Evolutionary conservation across 2,113 vertebrate genomes (phyloP).

Genomic region (Numenius arquata): DNA sequence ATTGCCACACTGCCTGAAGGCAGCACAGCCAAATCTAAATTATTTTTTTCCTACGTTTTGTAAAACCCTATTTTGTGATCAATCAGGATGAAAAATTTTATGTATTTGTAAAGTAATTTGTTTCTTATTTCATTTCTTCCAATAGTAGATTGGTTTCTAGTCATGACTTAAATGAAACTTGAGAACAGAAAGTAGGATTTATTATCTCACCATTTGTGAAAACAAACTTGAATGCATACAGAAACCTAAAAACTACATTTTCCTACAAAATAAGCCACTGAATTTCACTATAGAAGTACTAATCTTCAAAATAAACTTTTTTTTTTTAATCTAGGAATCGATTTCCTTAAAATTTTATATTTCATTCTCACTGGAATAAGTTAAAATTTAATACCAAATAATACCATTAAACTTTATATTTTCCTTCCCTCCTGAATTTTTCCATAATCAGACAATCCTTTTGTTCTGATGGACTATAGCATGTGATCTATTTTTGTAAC

Average conservation of each 20-base stretch:
- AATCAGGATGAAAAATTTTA: background rate
- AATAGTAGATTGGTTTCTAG: background rate
- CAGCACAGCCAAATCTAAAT: background rate
- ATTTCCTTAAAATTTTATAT: constrained; percentile 36
- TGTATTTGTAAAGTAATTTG: background rate
- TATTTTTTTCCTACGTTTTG: background rate
- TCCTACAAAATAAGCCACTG: background rate
- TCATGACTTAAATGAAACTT: background rate
- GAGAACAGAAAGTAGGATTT: background rate
- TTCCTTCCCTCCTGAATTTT: constrained; percentile 25
- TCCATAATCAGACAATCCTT: constrained; percentile 19
- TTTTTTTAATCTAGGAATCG: background rate
- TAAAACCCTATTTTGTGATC: background rate
- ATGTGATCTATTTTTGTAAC: constrained; percentile 2
- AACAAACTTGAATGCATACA: background rate
- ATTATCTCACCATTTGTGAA: background rate
- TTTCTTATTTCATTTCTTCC: background rate
- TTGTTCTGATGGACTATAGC: background rate
- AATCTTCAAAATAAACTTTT: background rate
- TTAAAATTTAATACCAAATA: constrained; percentile 48
- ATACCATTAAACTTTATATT: constrained; percentile 13
- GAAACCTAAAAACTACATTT: background rate
- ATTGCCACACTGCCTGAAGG: background rate
- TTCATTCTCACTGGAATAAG: constrained; percentile 4
- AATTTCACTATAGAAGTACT: background rate